Evolutionary conservation across 2,113 vertebrate species (phyloP), one percentile per base, ranked within the genome.

Genomic region (Aspidoscelis tigris): DNA sequence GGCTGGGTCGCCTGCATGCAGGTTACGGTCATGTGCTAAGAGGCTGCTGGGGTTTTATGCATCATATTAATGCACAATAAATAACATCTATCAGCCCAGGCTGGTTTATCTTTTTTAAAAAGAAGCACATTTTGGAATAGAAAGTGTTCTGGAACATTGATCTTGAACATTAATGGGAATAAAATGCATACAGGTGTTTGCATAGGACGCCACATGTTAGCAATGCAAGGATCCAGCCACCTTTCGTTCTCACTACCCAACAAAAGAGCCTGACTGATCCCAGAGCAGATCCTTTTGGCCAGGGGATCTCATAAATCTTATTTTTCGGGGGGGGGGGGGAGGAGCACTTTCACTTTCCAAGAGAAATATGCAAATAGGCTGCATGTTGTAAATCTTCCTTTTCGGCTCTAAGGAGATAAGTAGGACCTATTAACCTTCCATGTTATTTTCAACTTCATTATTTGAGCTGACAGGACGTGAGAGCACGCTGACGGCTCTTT

Each of bases 391-490:
- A 95, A 94, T 96, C 94, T 95, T 90, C 95, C 93, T 92, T 94
- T 91, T 92, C 89, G 5, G 94, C 65, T 70, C 94, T 95, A 95
- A 95, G 94, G 95, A 96, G 96, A 96, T 96, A 96, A 96, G 95
- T 94, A 90, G 91, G 97, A 97, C 97, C 97, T 97, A 97, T 98
- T 98, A 98, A 99, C 98, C 98, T 98, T 97, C 97, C 96, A 89
- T 96, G 97, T 96, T 97, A 97, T 97, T 98, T 98, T 96, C 98
- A 98, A 98, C 98, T 98, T 98, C 98, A 98, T 99, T 98, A 98
- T 97, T 97, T 96, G 95, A 96, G 97, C 97, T 97, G 98, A 98
- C 98, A 96, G 92, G 92, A 96, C 92, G 91, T 96, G 97, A 96
- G 96, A 95, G 92, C 3, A 88, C 84, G 33, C 97, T 92, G 96